These are phyloP conservation scores for Sinocyclocheilus rhinocerous DNA, from an alignment of 2,113 vertebrate species.

Conservation along the genomic window DNA sequence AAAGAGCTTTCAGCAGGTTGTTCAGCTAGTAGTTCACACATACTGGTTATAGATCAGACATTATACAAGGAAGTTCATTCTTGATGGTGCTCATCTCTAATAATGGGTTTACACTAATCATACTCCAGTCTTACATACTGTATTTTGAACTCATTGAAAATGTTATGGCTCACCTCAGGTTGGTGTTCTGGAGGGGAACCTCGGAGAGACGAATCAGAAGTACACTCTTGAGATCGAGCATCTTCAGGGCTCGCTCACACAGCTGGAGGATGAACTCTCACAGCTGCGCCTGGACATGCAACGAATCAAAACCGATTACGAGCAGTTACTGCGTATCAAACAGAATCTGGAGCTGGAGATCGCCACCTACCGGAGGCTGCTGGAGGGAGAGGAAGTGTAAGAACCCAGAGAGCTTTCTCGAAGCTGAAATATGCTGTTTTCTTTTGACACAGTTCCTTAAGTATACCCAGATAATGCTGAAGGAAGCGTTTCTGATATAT, in stretches of 20 bases:
- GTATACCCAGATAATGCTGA: not conserved
- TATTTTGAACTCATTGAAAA: not conserved
- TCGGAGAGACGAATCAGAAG: constrained; percentile 72
- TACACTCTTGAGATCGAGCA: constrained; percentile 74
- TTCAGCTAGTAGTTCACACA: not conserved
- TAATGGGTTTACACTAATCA: not conserved
- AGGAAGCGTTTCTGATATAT: not conserved
- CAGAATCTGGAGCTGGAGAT: constrained; percentile 83
- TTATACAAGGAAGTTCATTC: not conserved
- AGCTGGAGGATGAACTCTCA: constrained; percentile 77
- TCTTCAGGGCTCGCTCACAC: constrained; percentile 68
- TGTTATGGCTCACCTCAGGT: constrained; percentile 58
- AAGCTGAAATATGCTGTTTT: constrained; percentile 1
- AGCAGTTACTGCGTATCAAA: constrained; percentile 79
- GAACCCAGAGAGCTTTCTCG: constrained; percentile 27
- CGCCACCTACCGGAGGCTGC: constrained; percentile 79
- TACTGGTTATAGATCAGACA: not conserved
- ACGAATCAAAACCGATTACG: constrained; percentile 77
- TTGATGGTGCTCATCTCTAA: not conserved
- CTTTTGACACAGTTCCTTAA: not conserved
- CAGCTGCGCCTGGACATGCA: constrained; percentile 79
- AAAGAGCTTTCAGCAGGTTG: not conserved
- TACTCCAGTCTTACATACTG: not conserved
- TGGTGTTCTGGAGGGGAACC: constrained; percentile 73
- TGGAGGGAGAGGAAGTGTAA: constrained; percentile 81